Percentiles rank a stretch among this genome's conserved stretches.
Evolutionary conservation across 2,113 vertebrate genomes (phyloP).

Genomic region (Marcusenius ussheri): DNA sequence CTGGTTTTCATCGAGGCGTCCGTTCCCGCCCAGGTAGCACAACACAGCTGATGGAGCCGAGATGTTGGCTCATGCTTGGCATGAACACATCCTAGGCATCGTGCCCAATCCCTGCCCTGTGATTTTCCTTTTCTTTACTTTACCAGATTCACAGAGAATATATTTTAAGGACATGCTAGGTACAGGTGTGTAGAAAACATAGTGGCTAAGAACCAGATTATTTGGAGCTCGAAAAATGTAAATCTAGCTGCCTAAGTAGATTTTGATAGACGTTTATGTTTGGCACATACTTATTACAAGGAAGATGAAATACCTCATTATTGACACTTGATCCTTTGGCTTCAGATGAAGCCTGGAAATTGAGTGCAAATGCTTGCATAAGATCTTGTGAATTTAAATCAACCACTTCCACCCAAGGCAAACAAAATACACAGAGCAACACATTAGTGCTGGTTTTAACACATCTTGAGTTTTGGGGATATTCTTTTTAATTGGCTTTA

Average conservation of each 20-base stretch:
- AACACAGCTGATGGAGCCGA: neutral
- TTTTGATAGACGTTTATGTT: neutral
- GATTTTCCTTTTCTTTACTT: neutral
- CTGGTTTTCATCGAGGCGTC: neutral
- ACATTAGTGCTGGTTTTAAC: neutral
- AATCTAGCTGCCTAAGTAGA: neutral
- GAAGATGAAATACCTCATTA: neutral
- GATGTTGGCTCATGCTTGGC: neutral
- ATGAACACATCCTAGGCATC: neutral
- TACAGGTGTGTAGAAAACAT: neutral
- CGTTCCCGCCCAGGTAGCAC: neutral
- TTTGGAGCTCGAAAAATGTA: neutral
- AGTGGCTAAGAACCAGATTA: neutral
- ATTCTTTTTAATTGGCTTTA: neutral
- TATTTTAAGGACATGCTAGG: neutral
- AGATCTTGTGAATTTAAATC: constrained; percentile 12
- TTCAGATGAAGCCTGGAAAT: neutral
- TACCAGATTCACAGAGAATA: neutral
- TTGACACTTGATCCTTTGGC: neutral
- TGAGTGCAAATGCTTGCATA: neutral
- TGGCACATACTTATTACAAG: neutral
- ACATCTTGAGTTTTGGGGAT: neutral
- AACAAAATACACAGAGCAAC: neutral
- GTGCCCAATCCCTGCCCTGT: neutral
- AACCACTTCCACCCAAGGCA: neutral